These are phyloP conservation scores for Pachyramphus minor DNA, from an alignment of 2,113 vertebrate genomes.

Conservation along the genomic window DNA sequence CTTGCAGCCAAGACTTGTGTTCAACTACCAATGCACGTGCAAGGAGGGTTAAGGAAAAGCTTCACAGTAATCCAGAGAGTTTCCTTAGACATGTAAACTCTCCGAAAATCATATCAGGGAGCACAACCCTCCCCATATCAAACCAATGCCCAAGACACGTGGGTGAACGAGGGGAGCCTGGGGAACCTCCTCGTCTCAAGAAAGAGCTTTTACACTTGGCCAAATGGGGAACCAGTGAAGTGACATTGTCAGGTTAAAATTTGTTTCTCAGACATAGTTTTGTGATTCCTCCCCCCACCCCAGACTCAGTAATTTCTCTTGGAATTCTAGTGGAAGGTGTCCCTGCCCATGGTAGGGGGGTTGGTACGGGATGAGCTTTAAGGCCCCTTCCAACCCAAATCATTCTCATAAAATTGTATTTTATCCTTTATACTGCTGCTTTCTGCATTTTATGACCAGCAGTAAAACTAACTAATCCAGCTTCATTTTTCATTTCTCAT, in stretches of 20 bases:
- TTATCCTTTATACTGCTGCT: neutral
- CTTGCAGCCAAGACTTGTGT: neutral
- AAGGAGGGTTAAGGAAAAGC: neutral
- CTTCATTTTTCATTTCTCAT: neutral
- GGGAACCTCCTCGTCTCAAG: neutral
- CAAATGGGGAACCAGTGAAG: neutral
- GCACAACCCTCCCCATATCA: neutral
- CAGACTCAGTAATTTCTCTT: neutral
- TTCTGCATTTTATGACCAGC: neutral
- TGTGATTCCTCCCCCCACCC: neutral
- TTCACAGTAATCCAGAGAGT: slow-evolving; percentile 54
- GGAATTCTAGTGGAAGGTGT: neutral
- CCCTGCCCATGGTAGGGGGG: neutral
- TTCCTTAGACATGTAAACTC: neutral
- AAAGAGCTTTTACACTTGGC: neutral
- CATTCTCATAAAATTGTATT: neutral
- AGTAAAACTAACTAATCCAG: neutral
- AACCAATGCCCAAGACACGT: rapidly evolving
- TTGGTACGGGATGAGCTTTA: neutral
- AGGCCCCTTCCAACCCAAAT: neutral
- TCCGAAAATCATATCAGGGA: neutral
- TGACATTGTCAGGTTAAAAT: neutral
- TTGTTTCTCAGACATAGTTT: neutral
- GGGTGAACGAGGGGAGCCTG: rapidly evolving
- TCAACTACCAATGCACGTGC: neutral